These are phyloP conservation scores for Drosophila kokeensis DNA, from an alignment of 2,888 invertebrate species.

Conservation along the genomic window DNA sequence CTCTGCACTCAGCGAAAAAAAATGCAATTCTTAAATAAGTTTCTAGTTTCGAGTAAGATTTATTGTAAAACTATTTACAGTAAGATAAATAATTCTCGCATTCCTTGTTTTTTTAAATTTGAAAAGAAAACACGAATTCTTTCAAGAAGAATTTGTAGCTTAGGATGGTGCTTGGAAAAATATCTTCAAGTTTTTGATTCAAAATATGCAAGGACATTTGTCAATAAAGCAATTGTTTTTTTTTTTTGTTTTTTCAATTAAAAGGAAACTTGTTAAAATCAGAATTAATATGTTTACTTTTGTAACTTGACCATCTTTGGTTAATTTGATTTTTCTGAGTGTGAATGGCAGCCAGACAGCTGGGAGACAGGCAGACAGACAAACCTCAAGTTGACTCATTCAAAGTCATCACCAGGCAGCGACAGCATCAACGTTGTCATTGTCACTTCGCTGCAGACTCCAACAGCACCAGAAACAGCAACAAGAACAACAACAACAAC, in stretches of 20 bases:
- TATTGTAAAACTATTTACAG: background rate
- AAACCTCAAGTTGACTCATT: conserved; percentile 64
- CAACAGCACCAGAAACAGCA: conserved; percentile 25
- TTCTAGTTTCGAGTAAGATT: background rate
- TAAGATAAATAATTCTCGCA: background rate
- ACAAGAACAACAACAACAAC: conserved; percentile 1
- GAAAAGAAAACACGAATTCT: background rate
- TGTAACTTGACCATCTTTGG: background rate
- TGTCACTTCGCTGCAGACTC: conserved; percentile 54
- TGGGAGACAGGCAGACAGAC: conserved; percentile 8
- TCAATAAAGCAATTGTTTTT: background rate
- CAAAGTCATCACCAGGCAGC: conserved; percentile 62
- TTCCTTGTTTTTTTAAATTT: background rate
- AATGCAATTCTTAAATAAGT: background rate
- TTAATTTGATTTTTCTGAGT: background rate
- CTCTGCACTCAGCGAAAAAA: background rate
- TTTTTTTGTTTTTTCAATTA: background rate
- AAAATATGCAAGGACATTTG: background rate
- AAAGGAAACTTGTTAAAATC: background rate
- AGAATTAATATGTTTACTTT: background rate
- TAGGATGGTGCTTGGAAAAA: background rate
- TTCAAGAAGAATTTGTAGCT: background rate
- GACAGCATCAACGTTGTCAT: conserved; percentile 60
- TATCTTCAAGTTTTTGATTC: background rate
- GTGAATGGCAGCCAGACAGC: background rate